These are phyloP conservation scores for Hydrocynus forskahlii DNA, from an alignment of 2,797 vertebrate species.

Conservation along the genomic window DNA sequence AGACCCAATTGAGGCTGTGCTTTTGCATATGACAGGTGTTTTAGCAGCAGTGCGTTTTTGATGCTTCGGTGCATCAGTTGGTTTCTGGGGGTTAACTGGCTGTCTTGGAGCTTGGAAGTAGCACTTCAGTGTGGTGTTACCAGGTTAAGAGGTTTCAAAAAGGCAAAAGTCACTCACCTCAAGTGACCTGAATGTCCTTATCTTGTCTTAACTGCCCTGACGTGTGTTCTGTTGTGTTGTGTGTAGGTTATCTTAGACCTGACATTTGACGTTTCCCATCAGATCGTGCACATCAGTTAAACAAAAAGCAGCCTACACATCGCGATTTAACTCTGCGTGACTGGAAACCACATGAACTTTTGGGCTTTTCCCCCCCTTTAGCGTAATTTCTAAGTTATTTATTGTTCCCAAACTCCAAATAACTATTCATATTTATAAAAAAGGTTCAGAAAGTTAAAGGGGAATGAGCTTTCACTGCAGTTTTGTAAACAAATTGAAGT, in stretches of 20 bases:
- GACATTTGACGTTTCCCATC: neutral
- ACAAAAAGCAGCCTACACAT: slow-evolving; percentile 16
- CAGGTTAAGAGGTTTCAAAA: neutral
- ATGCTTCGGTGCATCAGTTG: too few species aligned
- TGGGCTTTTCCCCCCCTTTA: neutral
- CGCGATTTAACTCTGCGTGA: slow-evolving; percentile 3
- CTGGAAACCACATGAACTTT: neutral
- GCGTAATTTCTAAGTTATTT: neutral
- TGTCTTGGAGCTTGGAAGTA: neutral
- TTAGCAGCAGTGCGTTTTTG: too few species aligned
- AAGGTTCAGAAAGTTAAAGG: too few species aligned
- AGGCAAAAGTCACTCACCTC: neutral
- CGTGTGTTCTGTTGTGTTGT: neutral
- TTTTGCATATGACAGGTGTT: too few species aligned
- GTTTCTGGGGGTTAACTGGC: too few species aligned
- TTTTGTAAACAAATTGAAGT: too few species aligned
- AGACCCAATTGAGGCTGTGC: too few species aligned
- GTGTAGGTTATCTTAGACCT: neutral
- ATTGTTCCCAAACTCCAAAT: too few species aligned
- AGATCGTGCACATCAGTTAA: neutral
- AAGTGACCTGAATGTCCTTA: neutral
- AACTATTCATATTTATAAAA: too few species aligned
- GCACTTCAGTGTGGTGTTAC: too few species aligned
- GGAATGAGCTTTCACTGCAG: too few species aligned
- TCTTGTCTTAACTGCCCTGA: neutral